These are phyloP conservation scores for Mus pahari DNA, from an alignment of 2,113 vertebrate species.

Conservation along the genomic window DNA sequence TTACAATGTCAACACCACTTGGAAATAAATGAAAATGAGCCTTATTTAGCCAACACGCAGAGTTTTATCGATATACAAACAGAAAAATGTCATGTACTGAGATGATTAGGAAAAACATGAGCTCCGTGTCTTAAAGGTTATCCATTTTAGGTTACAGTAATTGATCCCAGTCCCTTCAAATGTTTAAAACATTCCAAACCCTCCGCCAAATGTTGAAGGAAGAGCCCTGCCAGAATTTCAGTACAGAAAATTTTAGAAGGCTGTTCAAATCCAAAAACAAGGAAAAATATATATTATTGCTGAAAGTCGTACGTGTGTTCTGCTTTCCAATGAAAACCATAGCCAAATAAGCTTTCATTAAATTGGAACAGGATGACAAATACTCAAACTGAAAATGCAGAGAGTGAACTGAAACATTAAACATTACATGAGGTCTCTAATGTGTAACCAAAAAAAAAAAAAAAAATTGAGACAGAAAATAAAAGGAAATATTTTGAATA, in stretches of 20 bases:
- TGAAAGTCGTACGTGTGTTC: conserved; percentile 69
- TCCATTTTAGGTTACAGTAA: conserved; percentile 82
- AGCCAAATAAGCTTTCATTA: conserved; percentile 85
- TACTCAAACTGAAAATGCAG: conserved; percentile 79
- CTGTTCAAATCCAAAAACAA: conserved; percentile 79
- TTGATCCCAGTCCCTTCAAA: conserved; percentile 79
- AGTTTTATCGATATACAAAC: conserved; percentile 78
- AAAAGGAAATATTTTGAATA: conserved; percentile 79
- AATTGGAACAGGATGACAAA: conserved; percentile 86
- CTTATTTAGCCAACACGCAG: conserved; percentile 73
- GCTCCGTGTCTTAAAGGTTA: conserved; percentile 73
- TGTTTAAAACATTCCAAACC: conserved; percentile 85
- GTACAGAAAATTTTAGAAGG: conserved; percentile 83
- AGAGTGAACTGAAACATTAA: conserved; percentile 78
- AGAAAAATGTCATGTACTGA: conserved; percentile 75
- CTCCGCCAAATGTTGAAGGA: conserved; percentile 80
- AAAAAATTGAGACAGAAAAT: conserved; percentile 63
- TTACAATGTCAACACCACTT: conserved; percentile 72
- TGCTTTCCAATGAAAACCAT: conserved; percentile 80
- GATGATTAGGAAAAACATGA: conserved; percentile 74
- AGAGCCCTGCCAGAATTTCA: conserved; percentile 81
- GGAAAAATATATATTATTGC: conserved; percentile 72
- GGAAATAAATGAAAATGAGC: conserved; percentile 81
- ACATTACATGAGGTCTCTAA: conserved; percentile 80
- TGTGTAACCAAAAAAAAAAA: conserved; percentile 72